Conservation (phyloP, 2,113 vertebrate species). For the Fregetta grallaria region DNA sequence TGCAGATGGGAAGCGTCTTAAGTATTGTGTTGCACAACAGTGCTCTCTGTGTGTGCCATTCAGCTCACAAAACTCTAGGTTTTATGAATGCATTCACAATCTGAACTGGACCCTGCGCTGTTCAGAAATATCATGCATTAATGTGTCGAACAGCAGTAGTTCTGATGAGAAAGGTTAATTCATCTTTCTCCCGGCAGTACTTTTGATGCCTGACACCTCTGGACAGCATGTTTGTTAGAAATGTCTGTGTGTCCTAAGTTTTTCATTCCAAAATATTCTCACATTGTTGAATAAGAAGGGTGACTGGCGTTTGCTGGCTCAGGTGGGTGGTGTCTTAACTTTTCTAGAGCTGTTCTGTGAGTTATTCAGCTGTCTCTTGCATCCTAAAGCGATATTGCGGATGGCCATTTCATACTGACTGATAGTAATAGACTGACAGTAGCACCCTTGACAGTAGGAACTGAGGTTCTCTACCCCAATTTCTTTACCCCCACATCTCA, state of each 20-base stretch:
- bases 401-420: neutral
- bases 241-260: neutral
- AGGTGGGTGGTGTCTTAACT: neutral
- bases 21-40: conserved; percentile 55
- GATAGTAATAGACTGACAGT: neutral
- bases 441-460: neutral
- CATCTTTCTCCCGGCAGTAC: neutral
- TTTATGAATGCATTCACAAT: neutral
- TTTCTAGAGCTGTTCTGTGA: neutral
- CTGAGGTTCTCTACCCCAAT: neutral
- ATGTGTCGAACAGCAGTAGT: neutral
- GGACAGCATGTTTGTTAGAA: neutral
- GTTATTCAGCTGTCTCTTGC: neutral
- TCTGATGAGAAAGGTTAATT: neutral
- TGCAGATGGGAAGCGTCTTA: conserved; percentile 40
- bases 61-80: neutral
- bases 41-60: neutral
- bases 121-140: neutral
- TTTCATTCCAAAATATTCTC: neutral
- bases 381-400: neutral
- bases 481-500: neutral
- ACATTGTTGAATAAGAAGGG: neutral
- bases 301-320: neutral
- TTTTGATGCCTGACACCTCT: neutral
- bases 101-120: neutral